Evolutionary conservation across 2,113 vertebrate species (phyloP).

Genomic region (Paraplagusia blochii): DNA sequence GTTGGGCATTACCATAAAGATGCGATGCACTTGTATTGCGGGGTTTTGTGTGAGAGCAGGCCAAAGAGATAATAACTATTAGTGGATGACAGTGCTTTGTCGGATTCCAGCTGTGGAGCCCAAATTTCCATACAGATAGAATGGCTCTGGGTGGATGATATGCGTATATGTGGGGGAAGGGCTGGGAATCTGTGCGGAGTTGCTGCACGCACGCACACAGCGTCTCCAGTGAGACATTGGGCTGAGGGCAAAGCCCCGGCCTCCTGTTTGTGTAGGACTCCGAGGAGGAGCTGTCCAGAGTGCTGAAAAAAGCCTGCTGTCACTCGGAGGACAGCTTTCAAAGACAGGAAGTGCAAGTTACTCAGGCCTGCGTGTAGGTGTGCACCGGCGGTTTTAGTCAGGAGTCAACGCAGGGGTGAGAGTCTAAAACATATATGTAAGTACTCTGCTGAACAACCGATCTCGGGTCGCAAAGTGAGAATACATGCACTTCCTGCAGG

Average conservation of each 20-base stretch:
- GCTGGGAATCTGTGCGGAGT: conserved; percentile 65
- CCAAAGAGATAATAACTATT: conserved; percentile 99
- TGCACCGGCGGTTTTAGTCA: conserved; percentile 61
- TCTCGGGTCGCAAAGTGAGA: not conserved
- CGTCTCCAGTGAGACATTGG: conserved; percentile 37
- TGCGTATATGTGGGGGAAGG: conserved; percentile 65
- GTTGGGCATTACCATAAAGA: conserved; percentile 86
- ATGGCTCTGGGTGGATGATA: conserved; percentile 97
- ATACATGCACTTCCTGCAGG: conserved; percentile 21
- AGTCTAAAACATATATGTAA: conserved; percentile 48
- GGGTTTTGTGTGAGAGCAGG: conserved; percentile 86
- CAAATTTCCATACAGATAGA: conserved; percentile 99
- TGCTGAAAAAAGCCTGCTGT: conserved; percentile 52
- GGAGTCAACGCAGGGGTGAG: conserved; percentile 43
- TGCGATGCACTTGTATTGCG: conserved; percentile 90
- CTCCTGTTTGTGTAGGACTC: conserved; percentile 39
- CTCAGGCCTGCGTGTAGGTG: conserved; percentile 29
- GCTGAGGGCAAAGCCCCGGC: conserved; percentile 26
- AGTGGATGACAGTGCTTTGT: conserved; percentile 97
- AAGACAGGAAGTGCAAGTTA: conserved; percentile 63
- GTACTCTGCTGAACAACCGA: conserved; percentile 29
- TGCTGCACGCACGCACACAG: conserved; percentile 72
- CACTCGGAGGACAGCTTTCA: conserved; percentile 56
- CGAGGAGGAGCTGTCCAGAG: conserved; percentile 63
- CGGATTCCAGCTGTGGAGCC: conserved; percentile 94